A percentile compares a stretch with the other conserved stretches of the same genome.
Conservation (phyloP, 1,140 invertebrate genomes). For the Drosophila triauraria region DNA sequence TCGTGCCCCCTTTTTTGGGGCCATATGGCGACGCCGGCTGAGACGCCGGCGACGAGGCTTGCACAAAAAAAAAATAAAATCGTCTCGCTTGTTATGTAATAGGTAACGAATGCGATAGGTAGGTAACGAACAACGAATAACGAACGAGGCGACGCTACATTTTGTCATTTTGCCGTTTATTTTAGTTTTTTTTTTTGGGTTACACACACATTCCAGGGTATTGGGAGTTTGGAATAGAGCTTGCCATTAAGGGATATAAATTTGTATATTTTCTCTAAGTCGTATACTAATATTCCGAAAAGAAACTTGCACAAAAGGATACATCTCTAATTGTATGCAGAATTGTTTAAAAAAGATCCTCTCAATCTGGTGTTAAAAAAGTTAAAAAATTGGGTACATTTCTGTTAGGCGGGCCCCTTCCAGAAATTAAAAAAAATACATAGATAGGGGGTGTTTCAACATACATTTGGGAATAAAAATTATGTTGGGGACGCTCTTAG, state of each 20-base stretch:
- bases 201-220: constrained; percentile 18
- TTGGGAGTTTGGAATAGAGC: background rate
- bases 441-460: too few species aligned
- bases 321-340: too few species aligned
- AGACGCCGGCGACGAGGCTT: constrained; percentile 43
- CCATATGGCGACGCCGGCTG: constrained; percentile 63
- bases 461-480: too few species aligned
- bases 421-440: too few species aligned
- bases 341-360: background rate
- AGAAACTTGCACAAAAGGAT: background rate
- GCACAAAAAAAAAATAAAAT: constrained; percentile 67
- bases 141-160: constrained; percentile 53
- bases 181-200: constrained; percentile 35
- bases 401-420: too few species aligned
- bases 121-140: constrained; percentile 16
- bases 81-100: constrained; percentile 78
- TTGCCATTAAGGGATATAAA: background rate
- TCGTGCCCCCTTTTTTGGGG: constrained; percentile 81
- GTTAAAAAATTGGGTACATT: background rate
- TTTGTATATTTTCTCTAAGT: background rate
- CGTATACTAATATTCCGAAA: background rate
- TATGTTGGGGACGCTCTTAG: too few species aligned
- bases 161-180: constrained; percentile 69
- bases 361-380: background rate
- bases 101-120: constrained; percentile 28